phyloP scores from a whole-genome alignment of 2,113 vertebrate species.

The Melanocharis versteri region DNA sequence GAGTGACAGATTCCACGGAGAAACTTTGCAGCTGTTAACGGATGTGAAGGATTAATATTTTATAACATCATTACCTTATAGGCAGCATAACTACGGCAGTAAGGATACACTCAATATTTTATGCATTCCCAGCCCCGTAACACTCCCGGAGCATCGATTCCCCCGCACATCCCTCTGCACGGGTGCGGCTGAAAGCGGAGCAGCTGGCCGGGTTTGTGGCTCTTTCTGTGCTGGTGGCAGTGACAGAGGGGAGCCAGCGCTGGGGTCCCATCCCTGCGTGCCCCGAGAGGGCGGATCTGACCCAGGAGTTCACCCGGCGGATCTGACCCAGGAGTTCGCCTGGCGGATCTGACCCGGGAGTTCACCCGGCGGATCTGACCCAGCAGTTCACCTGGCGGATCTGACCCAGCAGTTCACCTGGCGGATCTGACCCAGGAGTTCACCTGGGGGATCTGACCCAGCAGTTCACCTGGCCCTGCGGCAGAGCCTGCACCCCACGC shows the following conservation, averaged over 20 bases:
- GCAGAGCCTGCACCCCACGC: not conserved
- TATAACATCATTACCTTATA: not conserved
- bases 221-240: not conserved
- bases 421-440: not conserved
- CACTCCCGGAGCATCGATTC: not conserved
- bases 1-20: not conserved
- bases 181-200: not conserved
- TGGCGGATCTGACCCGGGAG: not conserved
- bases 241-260: fast-evolving
- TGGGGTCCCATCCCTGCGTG: fast-evolving
- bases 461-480: not conserved
- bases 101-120: not conserved
- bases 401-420: fast-evolving
- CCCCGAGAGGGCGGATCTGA: fast-evolving
- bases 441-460: not conserved
- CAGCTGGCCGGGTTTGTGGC: not conserved
- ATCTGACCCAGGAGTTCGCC: not conserved
- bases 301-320: not conserved
- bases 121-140: not conserved
- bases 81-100: not conserved
- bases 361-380: fast-evolving
- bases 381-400: too few species aligned
- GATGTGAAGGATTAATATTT: slow-evolving; percentile 15
- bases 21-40: not conserved
- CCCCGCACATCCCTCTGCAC: not conserved